These are phyloP conservation scores for Herminia tarsipennalis DNA, from an alignment of 2,888 invertebrate species.

Conservation along the genomic window DNA sequence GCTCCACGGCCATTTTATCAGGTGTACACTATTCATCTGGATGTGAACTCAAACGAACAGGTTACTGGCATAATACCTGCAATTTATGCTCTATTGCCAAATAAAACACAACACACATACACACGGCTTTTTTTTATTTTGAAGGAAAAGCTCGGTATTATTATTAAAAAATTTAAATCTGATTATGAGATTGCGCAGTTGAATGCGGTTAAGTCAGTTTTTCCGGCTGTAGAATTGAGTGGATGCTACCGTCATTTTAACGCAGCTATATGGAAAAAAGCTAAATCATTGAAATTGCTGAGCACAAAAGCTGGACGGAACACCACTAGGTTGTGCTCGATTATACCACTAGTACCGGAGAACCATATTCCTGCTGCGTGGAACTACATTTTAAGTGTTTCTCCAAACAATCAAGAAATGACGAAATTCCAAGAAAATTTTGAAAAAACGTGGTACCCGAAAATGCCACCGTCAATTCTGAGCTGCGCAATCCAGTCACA, in stretches of 20 bases:
- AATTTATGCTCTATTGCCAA: not conserved
- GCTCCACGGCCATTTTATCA: not conserved
- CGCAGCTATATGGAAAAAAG: no score
- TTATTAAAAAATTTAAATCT: not conserved
- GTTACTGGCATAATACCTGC: no score
- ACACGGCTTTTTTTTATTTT: not conserved
- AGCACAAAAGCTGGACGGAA: not conserved
- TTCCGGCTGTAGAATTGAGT: not conserved
- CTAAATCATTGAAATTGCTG: no score
- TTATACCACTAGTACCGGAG: no score
- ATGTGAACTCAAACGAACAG: not conserved
- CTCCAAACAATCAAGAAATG: no score
- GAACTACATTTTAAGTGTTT: no score
- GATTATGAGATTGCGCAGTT: not conserved
- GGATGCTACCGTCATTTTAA: not conserved
- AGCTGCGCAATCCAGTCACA: no score
- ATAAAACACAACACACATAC: not conserved
- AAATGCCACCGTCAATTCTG: no score
- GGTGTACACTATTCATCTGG: not conserved
- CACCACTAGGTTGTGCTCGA: not conserved
- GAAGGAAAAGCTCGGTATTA: not conserved
- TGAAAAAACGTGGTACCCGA: no score
- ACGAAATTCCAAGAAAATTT: no score
- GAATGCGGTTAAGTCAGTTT: not conserved
- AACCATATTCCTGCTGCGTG: no score